Evolutionary conservation across 1,140 invertebrate species (phyloP), one percentile per base, ranked within the genome.

Genomic region (Eumaeus atala): DNA sequence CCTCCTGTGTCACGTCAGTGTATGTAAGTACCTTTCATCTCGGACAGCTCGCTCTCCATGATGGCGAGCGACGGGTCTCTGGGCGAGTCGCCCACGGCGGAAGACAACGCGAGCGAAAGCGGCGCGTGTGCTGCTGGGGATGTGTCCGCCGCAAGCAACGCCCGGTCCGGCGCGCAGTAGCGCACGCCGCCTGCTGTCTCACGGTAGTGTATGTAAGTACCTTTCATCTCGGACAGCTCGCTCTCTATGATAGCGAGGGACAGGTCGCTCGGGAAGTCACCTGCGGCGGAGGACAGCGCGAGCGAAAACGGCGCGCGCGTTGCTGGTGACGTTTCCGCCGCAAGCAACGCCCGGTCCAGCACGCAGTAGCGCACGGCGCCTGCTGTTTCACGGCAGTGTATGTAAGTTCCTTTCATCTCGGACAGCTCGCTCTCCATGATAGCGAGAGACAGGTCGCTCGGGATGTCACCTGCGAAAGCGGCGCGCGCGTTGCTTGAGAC

Each of bases 21-120:
- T 28, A 28, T 28, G 21, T 28, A 28, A 33, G 17, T 35, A 80
- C 77, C 77, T 71, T 84, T 82, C 62, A 79, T 69, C 51, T 84
- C 77, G 48, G 83, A 82, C 21, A 92, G 70, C 64, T 92, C 92
- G 69, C 91, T 92, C 64, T 92, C 92, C 91, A 93, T 91, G 73
- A 92, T 84, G 87, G 92, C 91, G 56, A 93, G 87, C 14, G 92
- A 93, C 49, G 93, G 90, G 68, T 94, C 92, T 72, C 94, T 96
- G 77, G 97, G 96, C 82, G 95, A 97, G 70, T 98, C 96, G 11
- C 96, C 98, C 48, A 95, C 96, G 87, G 98, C 96, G 95, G 96
- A 73, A 97, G 97, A 28, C 5, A 70, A 72, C 10, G 55, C 60
- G 49, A 6, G 58, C 56, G 44, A 44, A n/a, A 44, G 17, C 9